These are phyloP conservation scores for Mastomys natalensis DNA, from an alignment of 2,113 vertebrate genomes.

Conservation along the genomic window DNA sequence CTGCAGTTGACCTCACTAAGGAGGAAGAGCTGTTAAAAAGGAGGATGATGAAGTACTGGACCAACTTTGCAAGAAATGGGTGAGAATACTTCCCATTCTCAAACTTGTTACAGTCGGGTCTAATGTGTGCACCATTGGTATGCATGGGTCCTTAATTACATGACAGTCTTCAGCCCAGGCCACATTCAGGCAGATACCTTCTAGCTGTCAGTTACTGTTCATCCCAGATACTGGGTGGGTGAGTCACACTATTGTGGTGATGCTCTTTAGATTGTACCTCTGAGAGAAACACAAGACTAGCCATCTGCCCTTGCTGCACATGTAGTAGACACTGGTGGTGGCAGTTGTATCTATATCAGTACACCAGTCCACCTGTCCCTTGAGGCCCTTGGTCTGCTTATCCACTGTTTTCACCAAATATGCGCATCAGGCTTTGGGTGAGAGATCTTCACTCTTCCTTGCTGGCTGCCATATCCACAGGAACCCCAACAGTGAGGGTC, in stretches of 20 bases:
- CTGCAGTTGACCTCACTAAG: conserved; percentile 78
- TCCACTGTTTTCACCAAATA: background rate
- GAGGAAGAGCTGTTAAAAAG: background rate
- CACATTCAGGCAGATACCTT: background rate
- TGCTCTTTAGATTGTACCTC: background rate
- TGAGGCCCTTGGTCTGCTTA: background rate
- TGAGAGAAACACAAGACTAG: background rate
- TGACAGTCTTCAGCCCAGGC: too few species aligned
- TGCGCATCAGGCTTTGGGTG: background rate
- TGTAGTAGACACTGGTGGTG: background rate
- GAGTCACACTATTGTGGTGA: too few species aligned
- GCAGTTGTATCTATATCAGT: background rate
- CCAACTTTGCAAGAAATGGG: background rate
- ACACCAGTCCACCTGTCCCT: background rate
- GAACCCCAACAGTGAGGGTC: background rate
- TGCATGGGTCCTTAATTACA: background rate
- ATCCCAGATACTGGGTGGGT: background rate
- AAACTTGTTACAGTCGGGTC: too few species aligned
- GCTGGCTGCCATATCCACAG: background rate
- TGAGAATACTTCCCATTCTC: conserved; percentile 67
- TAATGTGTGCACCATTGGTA: background rate
- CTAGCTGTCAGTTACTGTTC: background rate
- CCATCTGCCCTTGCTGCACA: background rate
- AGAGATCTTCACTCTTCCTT: background rate
- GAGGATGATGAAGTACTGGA: background rate